phyloP scores from a whole-genome alignment of 2,797 vertebrate species.

The Megalops cyprinoides region DNA sequence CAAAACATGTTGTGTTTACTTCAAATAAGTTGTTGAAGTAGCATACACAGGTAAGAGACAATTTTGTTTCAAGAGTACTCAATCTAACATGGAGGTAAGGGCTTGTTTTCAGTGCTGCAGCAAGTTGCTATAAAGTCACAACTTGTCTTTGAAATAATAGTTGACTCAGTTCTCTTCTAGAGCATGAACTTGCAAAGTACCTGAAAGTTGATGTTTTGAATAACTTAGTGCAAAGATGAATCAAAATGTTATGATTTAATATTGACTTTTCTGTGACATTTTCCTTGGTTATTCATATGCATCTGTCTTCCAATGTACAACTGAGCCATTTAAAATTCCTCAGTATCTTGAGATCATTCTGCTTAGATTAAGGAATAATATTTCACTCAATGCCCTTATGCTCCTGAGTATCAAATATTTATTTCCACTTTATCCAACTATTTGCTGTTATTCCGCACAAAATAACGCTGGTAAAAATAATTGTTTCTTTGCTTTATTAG shows the following conservation, averaged over 20 bases:
- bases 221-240: neutral
- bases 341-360: neutral
- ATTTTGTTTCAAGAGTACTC: no score
- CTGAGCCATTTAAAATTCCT: neutral
- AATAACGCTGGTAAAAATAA: slow-evolving; percentile 9
- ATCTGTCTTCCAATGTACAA: neutral
- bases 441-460: slow-evolving; percentile 14
- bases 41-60: no score
- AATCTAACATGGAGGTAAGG: no score
- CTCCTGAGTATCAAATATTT: slow-evolving; percentile 23
- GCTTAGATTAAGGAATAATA: slow-evolving; percentile 12
- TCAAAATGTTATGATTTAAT: neutral
- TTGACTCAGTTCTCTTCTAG: neutral
- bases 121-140: slow-evolving; percentile 8
- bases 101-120: no score
- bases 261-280: slow-evolving; percentile 14
- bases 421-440: slow-evolving; percentile 22
- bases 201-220: neutral
- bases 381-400: slow-evolving; percentile 7
- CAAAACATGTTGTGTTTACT: neutral
- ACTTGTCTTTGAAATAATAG: neutral
- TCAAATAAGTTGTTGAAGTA: no score
- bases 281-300: neutral
- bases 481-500: slow-evolving; percentile 4
- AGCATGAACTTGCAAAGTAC: neutral